phyloP scores from a whole-genome alignment of 2,888 invertebrate species.

The Euzophera pinguis region DNA sequence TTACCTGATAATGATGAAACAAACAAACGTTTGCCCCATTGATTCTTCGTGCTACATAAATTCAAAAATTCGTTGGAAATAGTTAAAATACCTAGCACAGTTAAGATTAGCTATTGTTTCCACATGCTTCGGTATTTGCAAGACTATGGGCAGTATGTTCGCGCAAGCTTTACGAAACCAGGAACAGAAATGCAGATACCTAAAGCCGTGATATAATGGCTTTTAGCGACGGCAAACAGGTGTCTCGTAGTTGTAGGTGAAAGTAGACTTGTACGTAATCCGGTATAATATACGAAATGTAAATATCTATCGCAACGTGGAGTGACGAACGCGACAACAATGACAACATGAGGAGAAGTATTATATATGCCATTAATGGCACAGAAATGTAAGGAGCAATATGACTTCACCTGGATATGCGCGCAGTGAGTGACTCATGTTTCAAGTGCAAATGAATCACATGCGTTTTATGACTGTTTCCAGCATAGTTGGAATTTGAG shows the following conservation, averaged over 20 bases:
- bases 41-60: no score
- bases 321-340: slow-evolving; percentile 9
- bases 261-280: slow-evolving; percentile 34
- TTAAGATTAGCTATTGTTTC: slow-evolving; percentile 2
- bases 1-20: no score
- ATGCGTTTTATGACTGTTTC: slow-evolving; percentile 8
- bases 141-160: slow-evolving; percentile 21
- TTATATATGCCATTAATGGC: not conserved
- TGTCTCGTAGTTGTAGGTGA: slow-evolving; percentile 44
- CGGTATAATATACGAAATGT: slow-evolving; percentile 14
- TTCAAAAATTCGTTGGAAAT: no score
- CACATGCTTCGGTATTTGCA: slow-evolving; percentile 17
- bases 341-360: not conserved
- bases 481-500: slow-evolving; percentile 12
- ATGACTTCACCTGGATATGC: slow-evolving; percentile 7
- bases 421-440: slow-evolving; percentile 13
- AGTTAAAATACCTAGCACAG: not conserved
- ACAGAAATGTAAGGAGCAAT: slow-evolving; percentile 11
- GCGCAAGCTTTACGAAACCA: slow-evolving; percentile 38
- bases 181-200: slow-evolving; percentile 40
- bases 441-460: slow-evolving; percentile 14
- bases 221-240: slow-evolving; percentile 39
- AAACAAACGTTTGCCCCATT: no score
- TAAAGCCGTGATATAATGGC: slow-evolving; percentile 46
- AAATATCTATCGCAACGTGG: not conserved